These are phyloP conservation scores for Crotalus horridus DNA, from an alignment of 2,113 vertebrate species.

Conservation along the genomic window DNA sequence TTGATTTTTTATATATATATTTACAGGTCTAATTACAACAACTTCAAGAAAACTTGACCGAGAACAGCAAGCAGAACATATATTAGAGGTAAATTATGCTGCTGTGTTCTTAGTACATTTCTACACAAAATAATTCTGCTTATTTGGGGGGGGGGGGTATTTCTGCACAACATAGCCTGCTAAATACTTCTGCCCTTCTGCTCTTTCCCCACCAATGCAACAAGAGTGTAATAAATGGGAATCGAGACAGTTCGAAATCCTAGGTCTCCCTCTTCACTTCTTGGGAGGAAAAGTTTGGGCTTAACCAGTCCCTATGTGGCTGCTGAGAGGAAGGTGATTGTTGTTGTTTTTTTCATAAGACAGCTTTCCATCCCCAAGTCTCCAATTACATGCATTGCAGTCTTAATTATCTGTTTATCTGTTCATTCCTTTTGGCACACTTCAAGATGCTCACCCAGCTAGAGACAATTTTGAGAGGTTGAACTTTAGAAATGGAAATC, in stretches of 20 bases:
- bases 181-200: background rate
- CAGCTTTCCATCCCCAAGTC: background rate
- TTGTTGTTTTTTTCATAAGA: background rate
- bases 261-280: background rate
- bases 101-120: slow-evolving; percentile 14
- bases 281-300: background rate
- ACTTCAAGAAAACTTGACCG: slow-evolving; percentile 93
- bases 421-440: background rate
- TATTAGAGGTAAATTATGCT: slow-evolving; percentile 84
- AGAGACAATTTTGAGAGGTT: background rate
- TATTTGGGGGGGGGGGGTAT: background rate
- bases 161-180: background rate
- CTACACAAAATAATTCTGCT: background rate
- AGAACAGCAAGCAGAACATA: slow-evolving; percentile 93
- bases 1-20: slow-evolving; percentile 45
- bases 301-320: background rate
- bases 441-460: background rate
- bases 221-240: background rate
- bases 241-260: background rate
- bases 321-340: background rate
- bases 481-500: background rate
- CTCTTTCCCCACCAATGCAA: background rate
- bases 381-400: background rate
- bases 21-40: slow-evolving; percentile 88
- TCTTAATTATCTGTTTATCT: background rate